Percentiles rank a stretch among this genome's conserved stretches.
Evolutionary conservation across 2,797 vertebrate genomes (phyloP).

Genomic region (Emys orbicularis): DNA sequence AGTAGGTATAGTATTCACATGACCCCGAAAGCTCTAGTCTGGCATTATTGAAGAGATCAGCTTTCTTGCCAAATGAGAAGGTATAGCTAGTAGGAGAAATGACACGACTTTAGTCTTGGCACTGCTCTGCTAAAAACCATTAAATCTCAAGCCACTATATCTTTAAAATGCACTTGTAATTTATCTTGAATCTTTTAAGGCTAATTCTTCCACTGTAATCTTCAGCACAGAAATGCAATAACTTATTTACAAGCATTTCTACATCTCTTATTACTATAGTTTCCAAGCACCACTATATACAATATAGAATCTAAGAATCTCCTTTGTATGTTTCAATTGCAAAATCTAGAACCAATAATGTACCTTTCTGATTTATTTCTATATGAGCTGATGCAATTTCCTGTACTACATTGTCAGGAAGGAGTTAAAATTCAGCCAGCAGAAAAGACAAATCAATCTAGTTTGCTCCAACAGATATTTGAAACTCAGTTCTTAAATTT

Average conservation of each 20-base stretch:
- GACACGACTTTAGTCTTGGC: not conserved
- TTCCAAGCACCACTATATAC: not conserved
- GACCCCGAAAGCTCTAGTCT: not conserved
- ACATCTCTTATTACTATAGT: not conserved
- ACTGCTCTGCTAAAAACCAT: not conserved
- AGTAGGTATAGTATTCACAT: not conserved
- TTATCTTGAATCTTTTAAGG: not conserved
- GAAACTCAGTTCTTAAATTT: constrained; percentile 35
- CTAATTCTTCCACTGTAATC: not conserved
- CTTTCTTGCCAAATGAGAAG: not conserved
- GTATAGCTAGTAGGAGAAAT: not conserved
- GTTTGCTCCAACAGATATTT: constrained; percentile 19
- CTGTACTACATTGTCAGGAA: not conserved
- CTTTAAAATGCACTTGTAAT: not conserved
- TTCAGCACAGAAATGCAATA: not conserved
- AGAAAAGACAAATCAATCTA: constrained; percentile 4
- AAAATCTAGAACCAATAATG: not conserved
- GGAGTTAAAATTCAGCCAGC: no score
- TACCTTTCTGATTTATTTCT: not conserved
- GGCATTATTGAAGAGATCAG: not conserved
- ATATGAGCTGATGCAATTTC: not conserved
- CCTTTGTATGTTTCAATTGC: not conserved
- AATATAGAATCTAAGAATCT: not conserved
- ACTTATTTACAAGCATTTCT: not conserved
- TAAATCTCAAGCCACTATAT: not conserved